Evolutionary conservation across 30 jellyfish, hydroid and myxozoan genomes (phyloP).

Genomic region (Turritopsis dohrnii): DNA sequence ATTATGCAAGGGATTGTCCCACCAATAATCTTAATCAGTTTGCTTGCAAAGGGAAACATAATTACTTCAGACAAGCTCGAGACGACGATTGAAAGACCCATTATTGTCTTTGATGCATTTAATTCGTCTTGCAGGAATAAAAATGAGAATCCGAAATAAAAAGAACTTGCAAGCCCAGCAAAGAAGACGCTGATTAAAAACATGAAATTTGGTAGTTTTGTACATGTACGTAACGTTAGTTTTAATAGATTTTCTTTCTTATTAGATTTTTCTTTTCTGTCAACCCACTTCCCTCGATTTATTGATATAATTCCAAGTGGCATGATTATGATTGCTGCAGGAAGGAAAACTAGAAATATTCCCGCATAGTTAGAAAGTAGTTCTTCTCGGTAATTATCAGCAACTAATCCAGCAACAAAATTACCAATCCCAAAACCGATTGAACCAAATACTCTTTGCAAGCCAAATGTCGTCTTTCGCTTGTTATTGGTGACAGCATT

Average conservation of each 20-base stretch:
- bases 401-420: neutral
- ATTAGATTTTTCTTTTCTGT: neutral
- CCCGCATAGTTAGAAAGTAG: neutral
- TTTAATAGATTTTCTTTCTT: neutral
- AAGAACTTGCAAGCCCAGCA: conserved; percentile 54
- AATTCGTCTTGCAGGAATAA: conserved; percentile 31
- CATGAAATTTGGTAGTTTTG: conserved; percentile 36
- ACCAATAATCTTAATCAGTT: conserved; percentile 17
- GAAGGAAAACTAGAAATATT: neutral
- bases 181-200: conserved; percentile 45
- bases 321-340: neutral
- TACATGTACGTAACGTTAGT: conserved; percentile 27
- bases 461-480: too few relatives aligned
- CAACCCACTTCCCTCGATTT: neutral
- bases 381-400: neutral
- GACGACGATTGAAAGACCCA: conserved; percentile 58
- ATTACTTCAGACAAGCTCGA: conserved; percentile 58
- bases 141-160: conserved; percentile 50
- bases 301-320: neutral
- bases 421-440: too few relatives aligned
- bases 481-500: too few relatives aligned
- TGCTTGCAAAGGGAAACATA: conserved; percentile 53
- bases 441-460: too few relatives aligned
- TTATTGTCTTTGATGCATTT: conserved; percentile 35
- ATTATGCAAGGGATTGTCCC: conserved; percentile 53